phyloP scores from a whole-genome alignment of 2,888 invertebrate species.

The Stomorhina lunata region DNA sequence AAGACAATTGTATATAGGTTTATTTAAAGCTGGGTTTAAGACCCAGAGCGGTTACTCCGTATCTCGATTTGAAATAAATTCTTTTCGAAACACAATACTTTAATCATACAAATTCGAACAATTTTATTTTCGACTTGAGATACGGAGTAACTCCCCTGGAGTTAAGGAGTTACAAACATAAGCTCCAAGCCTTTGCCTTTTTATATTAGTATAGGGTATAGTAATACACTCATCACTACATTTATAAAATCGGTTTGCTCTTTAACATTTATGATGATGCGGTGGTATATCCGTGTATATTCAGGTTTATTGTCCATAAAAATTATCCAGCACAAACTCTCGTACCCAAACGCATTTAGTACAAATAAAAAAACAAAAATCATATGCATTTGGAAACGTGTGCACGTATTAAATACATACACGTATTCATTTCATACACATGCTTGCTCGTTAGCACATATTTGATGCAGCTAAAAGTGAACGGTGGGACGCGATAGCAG shows the following conservation, averaged over 20 bases:
- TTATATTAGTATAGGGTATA: background rate
- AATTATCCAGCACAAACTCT: constrained; percentile 21
- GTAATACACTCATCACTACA: background rate
- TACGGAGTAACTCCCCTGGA: too few species aligned
- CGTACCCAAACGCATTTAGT: background rate
- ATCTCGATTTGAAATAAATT: too few species aligned
- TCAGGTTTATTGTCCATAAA: constrained; percentile 46
- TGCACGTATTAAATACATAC: background rate
- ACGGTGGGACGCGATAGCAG: constrained; percentile 15
- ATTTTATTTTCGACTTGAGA: too few species aligned
- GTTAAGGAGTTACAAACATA: too few species aligned
- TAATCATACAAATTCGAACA: too few species aligned
- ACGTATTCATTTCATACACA: constrained; percentile 9
- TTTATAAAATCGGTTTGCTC: constrained; percentile 16
- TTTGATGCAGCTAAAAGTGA: background rate
- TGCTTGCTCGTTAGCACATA: background rate
- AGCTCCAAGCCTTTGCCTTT: accelerated
- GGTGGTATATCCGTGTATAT: constrained; percentile 2
- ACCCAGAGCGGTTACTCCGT: too few species aligned
- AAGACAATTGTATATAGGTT: too few species aligned
- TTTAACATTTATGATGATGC: constrained; percentile 48
- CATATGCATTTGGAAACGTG: background rate
- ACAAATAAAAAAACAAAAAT: background rate
- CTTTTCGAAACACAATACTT: too few species aligned
- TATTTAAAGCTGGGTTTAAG: too few species aligned